Conservation (phyloP, 64 coral and sea anemone species). For the Stichodactyla mertensii region DNA sequence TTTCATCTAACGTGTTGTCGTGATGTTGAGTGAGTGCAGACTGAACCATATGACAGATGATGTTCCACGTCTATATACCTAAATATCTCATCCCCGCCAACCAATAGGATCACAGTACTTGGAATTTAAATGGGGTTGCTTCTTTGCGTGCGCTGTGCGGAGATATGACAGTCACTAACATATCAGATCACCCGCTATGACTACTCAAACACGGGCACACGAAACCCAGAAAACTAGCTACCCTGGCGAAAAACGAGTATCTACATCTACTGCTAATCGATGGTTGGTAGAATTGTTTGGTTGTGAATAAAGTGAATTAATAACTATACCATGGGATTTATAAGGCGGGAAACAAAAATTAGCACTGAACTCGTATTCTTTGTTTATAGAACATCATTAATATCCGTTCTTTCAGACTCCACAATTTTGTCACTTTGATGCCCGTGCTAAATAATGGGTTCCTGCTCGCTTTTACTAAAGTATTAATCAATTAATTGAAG, state of each 20-base stretch:
- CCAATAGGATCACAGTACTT: background rate
- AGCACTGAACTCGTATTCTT: background rate
- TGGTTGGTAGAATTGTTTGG: background rate
- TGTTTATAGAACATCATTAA: constrained; percentile 9
- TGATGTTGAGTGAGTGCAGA: background rate
- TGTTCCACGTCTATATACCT: background rate
- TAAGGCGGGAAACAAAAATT: background rate
- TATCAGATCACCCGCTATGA: constrained; percentile 10
- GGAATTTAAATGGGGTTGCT: background rate
- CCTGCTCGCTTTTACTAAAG: background rate
- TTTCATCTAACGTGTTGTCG: background rate
- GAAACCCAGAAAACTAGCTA: background rate
- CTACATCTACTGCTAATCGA: background rate
- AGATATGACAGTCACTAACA: constrained; percentile 11
- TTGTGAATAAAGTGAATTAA: background rate
- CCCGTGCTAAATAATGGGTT: background rate
- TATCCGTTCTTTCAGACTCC: background rate
- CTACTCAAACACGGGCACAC: constrained; percentile 8
- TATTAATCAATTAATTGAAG: background rate
- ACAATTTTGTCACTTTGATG: background rate
- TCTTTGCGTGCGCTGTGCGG: background rate
- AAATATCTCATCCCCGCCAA: background rate
- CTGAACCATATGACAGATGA: background rate
- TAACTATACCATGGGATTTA: background rate
- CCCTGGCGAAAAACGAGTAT: background rate